These are phyloP conservation scores for Pseudomugil gertrudae DNA, from an alignment of 2,797 vertebrate species.

Conservation along the genomic window DNA sequence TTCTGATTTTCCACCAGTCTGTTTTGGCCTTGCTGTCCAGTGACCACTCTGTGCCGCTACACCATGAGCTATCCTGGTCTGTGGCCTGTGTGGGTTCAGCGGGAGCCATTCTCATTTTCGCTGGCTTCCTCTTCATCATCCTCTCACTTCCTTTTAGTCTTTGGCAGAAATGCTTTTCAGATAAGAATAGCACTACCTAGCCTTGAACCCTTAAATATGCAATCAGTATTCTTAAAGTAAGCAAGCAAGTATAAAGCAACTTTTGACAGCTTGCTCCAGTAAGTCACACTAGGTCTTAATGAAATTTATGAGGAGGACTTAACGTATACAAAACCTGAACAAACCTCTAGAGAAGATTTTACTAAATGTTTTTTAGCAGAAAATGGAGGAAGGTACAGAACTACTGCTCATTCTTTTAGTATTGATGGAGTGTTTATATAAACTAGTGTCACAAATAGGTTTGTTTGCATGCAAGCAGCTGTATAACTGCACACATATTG, in stretches of 20 bases:
- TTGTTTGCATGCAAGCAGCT: slow-evolving; percentile 10
- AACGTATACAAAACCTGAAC: slow-evolving; percentile 4
- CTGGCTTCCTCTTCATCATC: slow-evolving; percentile 84
- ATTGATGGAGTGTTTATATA: slow-evolving; percentile 30
- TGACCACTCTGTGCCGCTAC: slow-evolving; percentile 80
- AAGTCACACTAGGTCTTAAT: slow-evolving; percentile 65
- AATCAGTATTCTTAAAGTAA: slow-evolving; percentile 21
- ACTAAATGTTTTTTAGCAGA: slow-evolving; percentile 14
- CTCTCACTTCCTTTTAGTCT: slow-evolving; percentile 82
- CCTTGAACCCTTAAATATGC: slow-evolving; percentile 19
- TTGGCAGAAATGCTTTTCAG: slow-evolving; percentile 82
- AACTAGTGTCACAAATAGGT: slow-evolving; percentile 18
- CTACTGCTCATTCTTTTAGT: slow-evolving; percentile 21
- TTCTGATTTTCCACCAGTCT: slow-evolving; percentile 89
- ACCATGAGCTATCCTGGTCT: slow-evolving; percentile 90
- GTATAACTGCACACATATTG: slow-evolving; percentile 19
- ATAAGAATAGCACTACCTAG: slow-evolving; percentile 80
- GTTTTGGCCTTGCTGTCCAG: slow-evolving; percentile 83
- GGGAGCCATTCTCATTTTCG: slow-evolving; percentile 84
- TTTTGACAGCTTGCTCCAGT: slow-evolving; percentile 35
- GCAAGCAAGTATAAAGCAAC: slow-evolving; percentile 32
- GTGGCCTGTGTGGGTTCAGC: slow-evolving; percentile 86
- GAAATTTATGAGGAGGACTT: slow-evolving; percentile 27
- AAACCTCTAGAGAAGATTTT: slow-evolving; percentile 27
- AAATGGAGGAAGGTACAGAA: slow-evolving; percentile 24